Evolutionary conservation across 2,888 invertebrate species (phyloP).

Genomic region (Aporophyla nigra): DNA sequence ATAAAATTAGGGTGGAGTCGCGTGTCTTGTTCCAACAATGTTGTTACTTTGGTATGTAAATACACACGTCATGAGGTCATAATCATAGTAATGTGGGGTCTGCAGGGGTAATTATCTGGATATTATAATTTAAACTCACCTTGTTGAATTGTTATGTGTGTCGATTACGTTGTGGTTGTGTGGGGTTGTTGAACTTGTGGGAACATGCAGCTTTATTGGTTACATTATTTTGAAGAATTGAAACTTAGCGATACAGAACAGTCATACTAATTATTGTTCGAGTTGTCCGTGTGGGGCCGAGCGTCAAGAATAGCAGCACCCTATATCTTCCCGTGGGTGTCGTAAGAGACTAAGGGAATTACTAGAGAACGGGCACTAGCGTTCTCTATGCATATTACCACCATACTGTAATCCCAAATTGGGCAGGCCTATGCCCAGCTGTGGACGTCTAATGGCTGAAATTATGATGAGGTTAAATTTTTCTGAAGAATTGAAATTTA

Average conservation of each 20-base stretch:
- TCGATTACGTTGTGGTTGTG: not conserved
- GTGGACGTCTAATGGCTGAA: no score
- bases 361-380: no score
- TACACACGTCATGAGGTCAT: conserved; percentile 54
- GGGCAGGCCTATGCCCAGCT: no score
- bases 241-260: not conserved
- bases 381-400: no score
- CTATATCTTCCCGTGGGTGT: no score
- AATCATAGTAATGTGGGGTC: conserved; percentile 46
- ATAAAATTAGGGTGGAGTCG: conserved; percentile 56
- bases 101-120: conserved; percentile 61
- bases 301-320: no score
- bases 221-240: not conserved
- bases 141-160: not conserved
- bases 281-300: no score
- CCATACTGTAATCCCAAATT: no score
- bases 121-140: conserved; percentile 48
- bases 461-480: no score
- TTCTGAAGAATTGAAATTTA: no score
- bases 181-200: not conserved
- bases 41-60: conserved; percentile 66
- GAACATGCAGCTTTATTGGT: not conserved
- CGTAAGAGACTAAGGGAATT: no score
- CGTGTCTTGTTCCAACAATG: conserved; percentile 46
- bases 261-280: no score